A percentile compares a stretch with the other conserved stretches of the same genome.
These are phyloP conservation scores for Zosterops hypoxanthus DNA, from an alignment of 2,113 vertebrate species.

Conservation along the genomic window DNA sequence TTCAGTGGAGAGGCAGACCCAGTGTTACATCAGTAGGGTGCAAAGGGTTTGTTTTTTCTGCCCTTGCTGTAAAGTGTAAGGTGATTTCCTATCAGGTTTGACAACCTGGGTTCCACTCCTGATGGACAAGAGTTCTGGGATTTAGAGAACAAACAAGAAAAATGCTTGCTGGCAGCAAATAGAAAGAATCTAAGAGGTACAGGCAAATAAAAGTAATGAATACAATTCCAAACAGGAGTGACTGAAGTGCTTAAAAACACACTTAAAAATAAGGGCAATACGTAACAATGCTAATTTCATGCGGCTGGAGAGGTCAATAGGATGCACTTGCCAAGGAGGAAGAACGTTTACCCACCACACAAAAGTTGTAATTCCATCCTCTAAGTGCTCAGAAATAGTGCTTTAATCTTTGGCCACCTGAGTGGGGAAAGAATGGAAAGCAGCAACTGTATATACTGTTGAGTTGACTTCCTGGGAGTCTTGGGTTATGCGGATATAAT, in stretches of 20 bases:
- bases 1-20: background rate
- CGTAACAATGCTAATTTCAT: background rate
- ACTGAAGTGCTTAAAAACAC: background rate
- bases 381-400: background rate
- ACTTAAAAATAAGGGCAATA: background rate
- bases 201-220: background rate
- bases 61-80: background rate
- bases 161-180: background rate
- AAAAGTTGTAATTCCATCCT: background rate
- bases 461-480: background rate
- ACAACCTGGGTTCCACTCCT: background rate
- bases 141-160: background rate
- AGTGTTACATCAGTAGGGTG: background rate
- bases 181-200: background rate
- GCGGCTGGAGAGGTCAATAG: background rate
- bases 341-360: rapidly evolving
- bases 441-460: background rate
- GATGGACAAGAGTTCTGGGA: background rate
- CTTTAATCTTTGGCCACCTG: background rate
- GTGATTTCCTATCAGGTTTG: background rate
- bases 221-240: background rate
- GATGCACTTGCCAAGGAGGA: background rate
- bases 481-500: background rate
- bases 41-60: background rate
- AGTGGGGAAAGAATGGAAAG: background rate